These are phyloP conservation scores for Echinometra lucunter DNA, from an alignment of 53 echinoderm and acorn worm species.

Conservation along the genomic window DNA sequence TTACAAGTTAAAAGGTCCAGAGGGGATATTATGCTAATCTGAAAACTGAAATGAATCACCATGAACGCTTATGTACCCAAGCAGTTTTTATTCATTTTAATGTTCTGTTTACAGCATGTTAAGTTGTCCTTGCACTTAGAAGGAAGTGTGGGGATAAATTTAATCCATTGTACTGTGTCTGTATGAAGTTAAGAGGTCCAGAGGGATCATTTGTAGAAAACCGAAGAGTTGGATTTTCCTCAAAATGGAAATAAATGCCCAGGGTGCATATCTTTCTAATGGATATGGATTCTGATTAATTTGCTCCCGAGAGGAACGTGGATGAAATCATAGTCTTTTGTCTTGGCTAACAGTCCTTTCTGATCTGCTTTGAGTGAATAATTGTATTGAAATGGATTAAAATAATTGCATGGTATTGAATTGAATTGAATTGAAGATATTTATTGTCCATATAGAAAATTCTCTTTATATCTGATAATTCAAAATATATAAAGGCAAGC, in stretches of 20 bases:
- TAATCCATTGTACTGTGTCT: neutral
- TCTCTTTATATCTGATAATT: no score
- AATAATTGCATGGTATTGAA: no score
- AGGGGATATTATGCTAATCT: no score
- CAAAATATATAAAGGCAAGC: neutral
- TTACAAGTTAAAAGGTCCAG: neutral
- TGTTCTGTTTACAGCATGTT: no score
- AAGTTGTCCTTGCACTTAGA: no score
- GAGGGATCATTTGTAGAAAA: neutral
- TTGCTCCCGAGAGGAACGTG: constrained; percentile 2
- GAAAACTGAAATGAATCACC: no score
- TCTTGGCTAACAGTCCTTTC: neutral
- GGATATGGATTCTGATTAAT: constrained; percentile 38
- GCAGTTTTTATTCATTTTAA: no score
- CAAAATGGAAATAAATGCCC: constrained; percentile 19
- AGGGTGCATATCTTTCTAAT: constrained; percentile 26
- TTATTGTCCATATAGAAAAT: no score
- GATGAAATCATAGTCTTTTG: neutral
- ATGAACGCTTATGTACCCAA: no score
- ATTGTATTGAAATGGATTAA: constrained; percentile 1
- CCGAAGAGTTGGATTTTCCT: neutral
- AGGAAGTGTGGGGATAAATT: neutral
- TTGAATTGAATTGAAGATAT: no score
- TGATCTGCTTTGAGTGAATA: neutral
- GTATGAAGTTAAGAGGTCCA: neutral